These are phyloP conservation scores for Podotricha telesiphe DNA, from an alignment of 2,888 invertebrate species.

Conservation along the genomic window DNA sequence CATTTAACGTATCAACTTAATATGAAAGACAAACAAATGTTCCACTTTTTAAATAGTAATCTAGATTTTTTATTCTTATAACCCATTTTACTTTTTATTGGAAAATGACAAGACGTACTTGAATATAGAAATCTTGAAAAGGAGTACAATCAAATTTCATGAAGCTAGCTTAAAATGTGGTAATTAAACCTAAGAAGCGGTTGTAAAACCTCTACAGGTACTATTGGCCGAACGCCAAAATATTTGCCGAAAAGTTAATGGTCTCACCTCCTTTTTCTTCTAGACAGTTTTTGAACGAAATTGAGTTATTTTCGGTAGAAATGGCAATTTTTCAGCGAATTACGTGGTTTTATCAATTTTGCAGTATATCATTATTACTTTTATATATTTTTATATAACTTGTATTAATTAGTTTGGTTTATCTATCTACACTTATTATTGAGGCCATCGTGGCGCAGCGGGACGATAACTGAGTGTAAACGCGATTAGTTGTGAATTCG, in stretches of 20 bases:
- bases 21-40: too few relatives aligned
- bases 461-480: too few relatives aligned
- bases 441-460: too few relatives aligned
- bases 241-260: constrained; percentile 37
- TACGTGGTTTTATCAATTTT: neutral
- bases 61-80: too few relatives aligned
- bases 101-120: neutral
- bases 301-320: constrained; percentile 28
- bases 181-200: constrained; percentile 38
- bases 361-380: neutral
- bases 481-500: too few relatives aligned
- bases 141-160: neutral
- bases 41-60: too few relatives aligned
- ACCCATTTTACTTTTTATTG: neutral
- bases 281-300: constrained; percentile 28
- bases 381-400: too few relatives aligned
- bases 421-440: too few relatives aligned
- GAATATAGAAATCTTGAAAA: neutral
- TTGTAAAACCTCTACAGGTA: constrained; percentile 40
- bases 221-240: constrained; percentile 36
- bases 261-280: constrained; percentile 36
- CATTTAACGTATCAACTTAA: too few relatives aligned
- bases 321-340: neutral
- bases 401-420: too few relatives aligned
- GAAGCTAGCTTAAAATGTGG: constrained; percentile 27